phyloP scores from a whole-genome alignment of 92 coral and sea anemone genomes.

The Epizoanthus fatuus region DNA sequence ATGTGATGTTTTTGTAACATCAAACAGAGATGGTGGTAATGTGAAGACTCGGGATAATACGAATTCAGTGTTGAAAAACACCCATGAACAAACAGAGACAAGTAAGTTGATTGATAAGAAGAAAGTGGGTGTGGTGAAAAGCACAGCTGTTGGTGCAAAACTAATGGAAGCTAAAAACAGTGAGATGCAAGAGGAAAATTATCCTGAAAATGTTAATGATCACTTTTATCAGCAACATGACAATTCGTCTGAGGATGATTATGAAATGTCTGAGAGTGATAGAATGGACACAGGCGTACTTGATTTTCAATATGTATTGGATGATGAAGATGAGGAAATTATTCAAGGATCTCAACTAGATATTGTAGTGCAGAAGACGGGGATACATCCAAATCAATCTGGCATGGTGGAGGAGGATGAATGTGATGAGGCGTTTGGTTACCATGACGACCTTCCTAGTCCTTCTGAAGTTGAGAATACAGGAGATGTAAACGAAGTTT shows the following conservation, averaged over 20 bases:
- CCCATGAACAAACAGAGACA: background rate
- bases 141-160: background rate
- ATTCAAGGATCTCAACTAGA: background rate
- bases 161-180: background rate
- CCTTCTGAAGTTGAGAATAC: background rate
- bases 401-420: background rate
- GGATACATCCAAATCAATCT: background rate
- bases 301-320: background rate
- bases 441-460: conserved; percentile 17
- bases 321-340: background rate
- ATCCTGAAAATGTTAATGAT: background rate
- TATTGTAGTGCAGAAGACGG: background rate
- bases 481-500: background rate
- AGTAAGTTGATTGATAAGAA: no score
- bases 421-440: background rate
- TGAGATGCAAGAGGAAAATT: background rate
- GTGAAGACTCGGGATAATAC: background rate
- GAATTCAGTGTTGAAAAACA: no score
- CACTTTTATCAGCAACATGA: background rate
- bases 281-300: background rate
- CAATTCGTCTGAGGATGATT: background rate
- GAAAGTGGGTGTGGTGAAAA: background rate
- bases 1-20: background rate
- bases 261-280: background rate
- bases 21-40: background rate